A percentile compares a stretch with the other conserved stretches of the same genome.
These are phyloP conservation scores for Rynchops niger DNA, from an alignment of 2,113 vertebrate genomes.

Conservation along the genomic window DNA sequence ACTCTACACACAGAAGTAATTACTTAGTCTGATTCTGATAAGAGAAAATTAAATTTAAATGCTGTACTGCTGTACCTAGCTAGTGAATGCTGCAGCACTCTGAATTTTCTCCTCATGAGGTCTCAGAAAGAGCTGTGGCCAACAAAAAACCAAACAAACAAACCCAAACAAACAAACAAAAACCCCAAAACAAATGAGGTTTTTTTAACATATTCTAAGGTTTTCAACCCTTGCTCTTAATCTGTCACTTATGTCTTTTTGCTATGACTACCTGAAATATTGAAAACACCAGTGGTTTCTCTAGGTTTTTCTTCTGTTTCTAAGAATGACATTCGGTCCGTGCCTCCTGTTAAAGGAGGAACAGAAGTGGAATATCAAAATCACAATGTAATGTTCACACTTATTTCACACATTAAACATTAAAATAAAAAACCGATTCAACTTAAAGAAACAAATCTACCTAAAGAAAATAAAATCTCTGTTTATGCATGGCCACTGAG, in stretches of 20 bases:
- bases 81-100: background rate
- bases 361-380: background rate
- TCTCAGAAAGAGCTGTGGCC: background rate
- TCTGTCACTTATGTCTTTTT: background rate
- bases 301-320: background rate
- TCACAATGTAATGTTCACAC: background rate
- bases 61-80: background rate
- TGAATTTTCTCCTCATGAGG: background rate
- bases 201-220: background rate
- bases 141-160: no score
- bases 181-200: background rate
- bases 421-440: background rate
- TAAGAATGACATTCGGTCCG: background rate
- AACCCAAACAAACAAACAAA: background rate
- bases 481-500: background rate
- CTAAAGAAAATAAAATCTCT: background rate
- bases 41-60: conserved; percentile 19
- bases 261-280: background rate
- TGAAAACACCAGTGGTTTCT: background rate
- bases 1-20: background rate
- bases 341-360: background rate
- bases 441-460: background rate
- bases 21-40: background rate
- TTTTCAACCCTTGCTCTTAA: background rate
- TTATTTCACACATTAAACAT: background rate